Evolutionary conservation across 2,113 vertebrate species (phyloP), one percentile per base, ranked within the genome.

Genomic region (Hemichromis elongatus): DNA sequence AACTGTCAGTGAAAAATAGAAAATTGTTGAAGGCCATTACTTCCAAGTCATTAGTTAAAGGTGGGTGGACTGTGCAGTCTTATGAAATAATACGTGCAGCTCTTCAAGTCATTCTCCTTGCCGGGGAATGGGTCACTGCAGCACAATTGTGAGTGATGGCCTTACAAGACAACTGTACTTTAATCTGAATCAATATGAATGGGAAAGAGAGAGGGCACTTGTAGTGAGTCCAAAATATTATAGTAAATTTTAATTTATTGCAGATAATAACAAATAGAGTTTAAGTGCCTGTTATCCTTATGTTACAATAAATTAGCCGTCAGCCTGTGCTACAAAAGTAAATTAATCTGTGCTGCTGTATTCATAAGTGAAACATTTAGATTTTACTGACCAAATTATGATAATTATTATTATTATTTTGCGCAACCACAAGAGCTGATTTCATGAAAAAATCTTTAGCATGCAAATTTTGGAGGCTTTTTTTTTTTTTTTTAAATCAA

Each of bases 1-100:
- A 66, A 87, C 82, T 88, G 90, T 88, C 86, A 93, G 89, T 93
- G 92, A 92, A 93, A 94, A 92, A 93, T 93, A 81, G 80, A 79
- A 90, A 90, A 94, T 90, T 88, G 92, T 91, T 92, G 89, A 91
- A 89, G 88, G 85, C 82, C 91, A 93, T 95, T 93, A 91, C 88
- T 93, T 95, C 87, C 83, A 87, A 87, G 88, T 92, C 89, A 94
- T 95, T 90, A 81, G 81, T 86, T 91, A 91, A 90, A 94, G 88
- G 85, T 89, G 92, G 90, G 91, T 86, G 90, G 90, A 86, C 92
- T 66, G 54, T 54, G 89, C 86, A 92, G 92, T 94, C 91, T 92
- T 82, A 59, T 86, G 88, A 91, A 94, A 94, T 93, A 88, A 92
- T 90, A 89, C 86, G 52, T n/a, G 78, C 91, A 84, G 82, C 91